Evolutionary conservation across 2,113 vertebrate genomes (phyloP), one percentile per base, ranked within the genome.

Genomic region (Bos javanicus): DNA sequence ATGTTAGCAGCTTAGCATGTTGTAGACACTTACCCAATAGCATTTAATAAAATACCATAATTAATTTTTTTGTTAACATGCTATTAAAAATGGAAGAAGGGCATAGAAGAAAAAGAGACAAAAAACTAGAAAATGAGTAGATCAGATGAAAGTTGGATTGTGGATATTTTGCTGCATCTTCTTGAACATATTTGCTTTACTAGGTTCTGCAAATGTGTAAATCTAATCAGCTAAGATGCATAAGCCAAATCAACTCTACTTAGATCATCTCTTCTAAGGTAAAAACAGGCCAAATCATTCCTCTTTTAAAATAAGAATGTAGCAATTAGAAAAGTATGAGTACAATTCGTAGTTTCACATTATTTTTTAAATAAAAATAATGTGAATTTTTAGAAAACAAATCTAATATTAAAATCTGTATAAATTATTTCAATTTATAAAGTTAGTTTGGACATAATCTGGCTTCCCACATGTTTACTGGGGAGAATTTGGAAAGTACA

Each of bases 51-150:
- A 90, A 39, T 23, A 15, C 6, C 62, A 16, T 86, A 64, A 39
- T 64, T 74, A 87, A 33, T 60, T 67, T 80, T 87, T 80, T 64
- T 62, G 10, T 46, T 28, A 82, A 74, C 9, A 6, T 36, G 30
- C 39, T 56, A 83, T 84, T 95, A 87, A 90, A 95, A 92, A 87
- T 84, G 11, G 67, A 82, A 86, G 67, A 97, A 90, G 28, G 87
- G 2, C 60, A 86, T 13, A 39, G 36, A 43, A 92, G 62, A 56
- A 81, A 91, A 87, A 74, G 8, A 74, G 21, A 33, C 3, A 6
- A 94, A 84, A 57, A 54, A n/a, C 46, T 91, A 87, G 74, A 56
- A 86, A 59, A 74, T 54, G 16, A 23, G 12, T 83, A 12, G 23
- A 87, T 25, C 56, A 56, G 59, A 82, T 80, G 46, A 64, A 87